Percentiles rank a stretch among this genome's conserved stretches.
phyloP scores from a whole-genome alignment of 2,888 invertebrate species.

The Cephus pulcher region DNA sequence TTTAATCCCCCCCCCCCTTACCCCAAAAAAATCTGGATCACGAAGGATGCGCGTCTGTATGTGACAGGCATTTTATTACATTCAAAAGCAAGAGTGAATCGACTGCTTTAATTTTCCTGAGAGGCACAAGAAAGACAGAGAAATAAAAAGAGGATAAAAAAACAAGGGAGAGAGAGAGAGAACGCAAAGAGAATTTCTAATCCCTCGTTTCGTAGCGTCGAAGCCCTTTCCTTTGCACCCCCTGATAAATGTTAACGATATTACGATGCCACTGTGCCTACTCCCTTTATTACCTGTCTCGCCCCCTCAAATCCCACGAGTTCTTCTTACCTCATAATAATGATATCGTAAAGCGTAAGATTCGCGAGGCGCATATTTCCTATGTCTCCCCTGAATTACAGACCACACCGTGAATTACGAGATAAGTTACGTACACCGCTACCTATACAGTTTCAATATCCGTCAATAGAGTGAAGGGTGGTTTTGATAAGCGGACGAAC shows the following conservation, averaged over 20 bases:
- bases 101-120: constrained; percentile 27
- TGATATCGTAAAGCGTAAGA: neutral
- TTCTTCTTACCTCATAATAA: neutral
- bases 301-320: neutral
- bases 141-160: constrained; percentile 9
- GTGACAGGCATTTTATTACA: neutral
- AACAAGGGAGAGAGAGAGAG: constrained; percentile 15
- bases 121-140: constrained; percentile 19
- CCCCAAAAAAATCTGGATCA: constrained; percentile 26
- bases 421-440: neutral
- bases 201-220: neutral
- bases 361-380: neutral
- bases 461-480: neutral
- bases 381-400: neutral
- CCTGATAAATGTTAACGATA: constrained; percentile 6
- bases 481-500: neutral
- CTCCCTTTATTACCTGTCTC: constrained; percentile 4
- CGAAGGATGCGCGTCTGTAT: constrained; percentile 14
- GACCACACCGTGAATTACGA: neutral
- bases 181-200: neutral
- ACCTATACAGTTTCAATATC: neutral
- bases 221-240: neutral
- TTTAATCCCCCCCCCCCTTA: neutral
- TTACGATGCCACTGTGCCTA: neutral
- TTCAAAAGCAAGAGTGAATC: constrained; percentile 20